phyloP scores from a whole-genome alignment of 1,140 invertebrate genomes.

The Drosophila subobscura region DNA sequence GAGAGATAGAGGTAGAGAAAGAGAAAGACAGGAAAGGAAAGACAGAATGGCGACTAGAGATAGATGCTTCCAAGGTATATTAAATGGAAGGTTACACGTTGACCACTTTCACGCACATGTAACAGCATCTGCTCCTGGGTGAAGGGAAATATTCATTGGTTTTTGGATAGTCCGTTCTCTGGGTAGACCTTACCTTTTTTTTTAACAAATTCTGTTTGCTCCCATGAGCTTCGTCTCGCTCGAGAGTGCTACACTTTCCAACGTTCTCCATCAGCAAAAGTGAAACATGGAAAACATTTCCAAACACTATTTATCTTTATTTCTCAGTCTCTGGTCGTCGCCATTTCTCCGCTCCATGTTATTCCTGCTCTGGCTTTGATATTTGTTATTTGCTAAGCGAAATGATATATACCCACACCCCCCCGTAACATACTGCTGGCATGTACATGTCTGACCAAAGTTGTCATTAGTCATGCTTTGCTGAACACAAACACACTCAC shows the following conservation, averaged over 20 bases:
- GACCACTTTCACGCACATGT: slow-evolving; percentile 12
- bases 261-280: slow-evolving; percentile 41
- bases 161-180: no score
- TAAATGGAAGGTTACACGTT: no score
- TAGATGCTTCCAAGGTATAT: no score
- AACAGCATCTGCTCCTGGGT: no score
- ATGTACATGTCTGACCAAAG: slow-evolving; percentile 57
- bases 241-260: slow-evolving; percentile 58
- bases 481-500: slow-evolving; percentile 46
- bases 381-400: slow-evolving; percentile 77
- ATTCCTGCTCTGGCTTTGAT: slow-evolving; percentile 34
- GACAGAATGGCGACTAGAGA: no score
- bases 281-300: slow-evolving; percentile 62
- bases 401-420: slow-evolving; percentile 59
- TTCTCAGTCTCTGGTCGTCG: slow-evolving; percentile 23
- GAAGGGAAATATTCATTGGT: no score
- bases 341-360: background rate
- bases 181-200: no score
- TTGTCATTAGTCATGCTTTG: slow-evolving; percentile 78
- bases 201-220: background rate
- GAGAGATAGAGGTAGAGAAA: slow-evolving; percentile 1
- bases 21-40: background rate
- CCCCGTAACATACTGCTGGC: background rate
- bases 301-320: slow-evolving; percentile 77
- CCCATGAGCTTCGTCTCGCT: slow-evolving; percentile 36